Conservation (phyloP, 2,797 vertebrate genomes). For the Hippocampus kuda region DNA sequence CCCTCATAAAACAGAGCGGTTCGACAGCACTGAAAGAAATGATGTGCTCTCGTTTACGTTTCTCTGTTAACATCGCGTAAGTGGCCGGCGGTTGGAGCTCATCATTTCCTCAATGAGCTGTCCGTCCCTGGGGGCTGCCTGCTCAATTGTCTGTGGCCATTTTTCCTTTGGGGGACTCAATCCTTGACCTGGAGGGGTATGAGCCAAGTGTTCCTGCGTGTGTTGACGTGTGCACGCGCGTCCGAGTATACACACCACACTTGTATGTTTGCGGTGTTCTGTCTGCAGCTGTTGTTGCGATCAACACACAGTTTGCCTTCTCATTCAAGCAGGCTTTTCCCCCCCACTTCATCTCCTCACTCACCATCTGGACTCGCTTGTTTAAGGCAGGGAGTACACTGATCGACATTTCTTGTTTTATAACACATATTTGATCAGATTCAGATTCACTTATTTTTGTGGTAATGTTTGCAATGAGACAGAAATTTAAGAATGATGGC, state of each 20-base stretch:
- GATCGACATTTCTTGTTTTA: neutral
- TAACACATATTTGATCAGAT: neutral
- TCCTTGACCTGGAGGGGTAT: conserved; percentile 25
- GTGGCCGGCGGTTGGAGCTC: conserved; percentile 21
- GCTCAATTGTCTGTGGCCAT: conserved; percentile 42
- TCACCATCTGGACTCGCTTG: conserved; percentile 51
- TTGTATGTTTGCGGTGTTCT: conserved; percentile 16
- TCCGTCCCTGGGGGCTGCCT: conserved; percentile 32
- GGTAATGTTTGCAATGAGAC: neutral
- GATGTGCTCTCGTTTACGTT: too few species aligned
- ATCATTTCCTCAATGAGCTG: conserved; percentile 35
- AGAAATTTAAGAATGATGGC: neutral
- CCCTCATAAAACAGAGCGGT: too few species aligned
- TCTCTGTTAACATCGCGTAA: neutral
- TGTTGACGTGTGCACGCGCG: conserved; percentile 2
- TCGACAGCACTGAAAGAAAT: neutral
- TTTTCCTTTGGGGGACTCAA: conserved; percentile 49
- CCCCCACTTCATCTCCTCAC: conserved; percentile 23
- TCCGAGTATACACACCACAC: conserved; percentile 5
- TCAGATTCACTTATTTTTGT: neutral
- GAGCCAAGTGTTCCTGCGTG: conserved; percentile 6
- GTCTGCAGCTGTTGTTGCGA: conserved; percentile 58
- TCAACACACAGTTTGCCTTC: conserved; percentile 48
- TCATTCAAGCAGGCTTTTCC: conserved; percentile 35
- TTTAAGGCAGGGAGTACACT: neutral